These are phyloP conservation scores for Alces alces DNA, from an alignment of 2,113 vertebrate genomes.

Conservation along the genomic window DNA sequence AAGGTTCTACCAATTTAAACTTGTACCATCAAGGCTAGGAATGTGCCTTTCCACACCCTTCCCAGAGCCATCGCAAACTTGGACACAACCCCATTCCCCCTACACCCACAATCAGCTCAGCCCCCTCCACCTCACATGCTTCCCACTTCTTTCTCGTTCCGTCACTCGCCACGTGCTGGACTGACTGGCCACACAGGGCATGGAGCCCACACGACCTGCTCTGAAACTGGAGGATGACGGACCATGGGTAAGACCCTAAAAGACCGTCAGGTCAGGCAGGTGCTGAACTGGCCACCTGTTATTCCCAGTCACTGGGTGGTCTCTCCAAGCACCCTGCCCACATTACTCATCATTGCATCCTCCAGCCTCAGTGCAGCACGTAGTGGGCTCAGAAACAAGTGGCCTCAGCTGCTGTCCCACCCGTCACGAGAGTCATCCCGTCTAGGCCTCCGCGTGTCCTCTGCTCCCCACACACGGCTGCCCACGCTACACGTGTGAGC, in stretches of 20 bases:
- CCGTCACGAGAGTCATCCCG: background rate
- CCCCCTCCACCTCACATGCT: background rate
- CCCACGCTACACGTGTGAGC: rapidly evolving
- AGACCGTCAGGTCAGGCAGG: background rate
- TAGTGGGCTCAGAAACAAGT: no score
- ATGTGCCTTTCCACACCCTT: background rate
- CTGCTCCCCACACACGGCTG: background rate
- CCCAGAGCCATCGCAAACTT: background rate
- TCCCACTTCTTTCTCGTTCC: background rate
- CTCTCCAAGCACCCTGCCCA: background rate
- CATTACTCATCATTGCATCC: no score
- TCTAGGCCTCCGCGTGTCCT: background rate
- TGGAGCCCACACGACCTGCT: background rate
- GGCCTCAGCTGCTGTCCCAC: background rate
- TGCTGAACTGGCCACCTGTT: background rate
- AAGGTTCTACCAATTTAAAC: background rate
- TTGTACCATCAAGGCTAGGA: background rate
- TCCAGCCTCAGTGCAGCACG: background rate
- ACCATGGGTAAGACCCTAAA: background rate
- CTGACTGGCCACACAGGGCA: background rate
- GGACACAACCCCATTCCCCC: no score
- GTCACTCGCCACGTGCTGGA: background rate
- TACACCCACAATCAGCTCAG: rapidly evolving
- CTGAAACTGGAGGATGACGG: rapidly evolving
- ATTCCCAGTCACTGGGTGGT: background rate